phyloP scores from a whole-genome alignment of 2,797 vertebrate genomes.

The Poeciliopsis gracilis region DNA sequence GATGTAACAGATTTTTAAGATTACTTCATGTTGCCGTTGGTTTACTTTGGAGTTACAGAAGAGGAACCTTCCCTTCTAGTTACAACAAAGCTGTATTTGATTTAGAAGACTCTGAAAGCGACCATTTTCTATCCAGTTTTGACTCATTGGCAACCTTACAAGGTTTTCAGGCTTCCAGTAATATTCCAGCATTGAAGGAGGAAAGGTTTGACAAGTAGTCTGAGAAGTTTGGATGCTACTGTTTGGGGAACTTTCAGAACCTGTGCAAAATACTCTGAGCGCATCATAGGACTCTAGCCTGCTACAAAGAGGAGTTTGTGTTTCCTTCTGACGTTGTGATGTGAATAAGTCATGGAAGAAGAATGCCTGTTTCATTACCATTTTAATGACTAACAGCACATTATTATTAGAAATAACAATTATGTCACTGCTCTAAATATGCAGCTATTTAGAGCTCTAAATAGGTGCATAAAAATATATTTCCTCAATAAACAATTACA shows the following conservation, averaged over 20 bases:
- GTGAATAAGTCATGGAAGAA: neutral
- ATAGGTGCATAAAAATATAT: neutral
- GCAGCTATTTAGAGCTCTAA: neutral
- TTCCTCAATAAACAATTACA: neutral
- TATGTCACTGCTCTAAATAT: neutral
- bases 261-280: neutral
- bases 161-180: neutral
- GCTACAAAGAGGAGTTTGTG: neutral
- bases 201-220: neutral
- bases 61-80: neutral
- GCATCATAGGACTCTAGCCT: neutral
- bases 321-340: neutral
- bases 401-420: neutral
- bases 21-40: neutral
- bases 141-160: neutral
- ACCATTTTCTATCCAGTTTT: neutral
- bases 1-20: neutral
- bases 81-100: constrained; percentile 5
- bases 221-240: neutral
- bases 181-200: neutral
- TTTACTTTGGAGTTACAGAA: neutral
- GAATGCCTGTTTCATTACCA: neutral
- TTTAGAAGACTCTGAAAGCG: neutral
- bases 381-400: neutral
- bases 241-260: neutral